A percentile compares a stretch with the other conserved stretches of the same genome.
Evolutionary conservation across 2,797 vertebrate genomes (phyloP).

Genomic region (Tinamus major): DNA sequence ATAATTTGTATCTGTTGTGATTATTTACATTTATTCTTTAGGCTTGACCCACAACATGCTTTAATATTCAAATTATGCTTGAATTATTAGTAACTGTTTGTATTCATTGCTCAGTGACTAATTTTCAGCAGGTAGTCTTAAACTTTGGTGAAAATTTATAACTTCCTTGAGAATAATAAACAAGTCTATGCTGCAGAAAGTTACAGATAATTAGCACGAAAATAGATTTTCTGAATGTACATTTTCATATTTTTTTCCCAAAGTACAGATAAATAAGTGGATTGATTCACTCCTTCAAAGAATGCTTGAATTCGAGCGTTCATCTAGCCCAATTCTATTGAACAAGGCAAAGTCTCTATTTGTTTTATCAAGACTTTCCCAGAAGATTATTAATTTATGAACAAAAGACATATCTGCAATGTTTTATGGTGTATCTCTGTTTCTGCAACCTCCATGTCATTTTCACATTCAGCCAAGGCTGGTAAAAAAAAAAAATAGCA

Average conservation of each 20-base stretch:
- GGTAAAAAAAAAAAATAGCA: not conserved
- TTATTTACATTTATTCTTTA: not conserved
- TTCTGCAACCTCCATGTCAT: not conserved
- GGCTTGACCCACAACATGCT: not conserved
- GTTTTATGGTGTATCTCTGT: not conserved
- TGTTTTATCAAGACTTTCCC: not conserved
- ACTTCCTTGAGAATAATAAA: not conserved
- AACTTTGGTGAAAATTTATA: slow-evolving; percentile 14
- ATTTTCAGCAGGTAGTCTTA: slow-evolving; percentile 23
- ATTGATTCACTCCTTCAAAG: not conserved
- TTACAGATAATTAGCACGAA: slow-evolving; percentile 31
- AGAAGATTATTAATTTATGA: slow-evolving; percentile 1
- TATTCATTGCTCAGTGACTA: not conserved
- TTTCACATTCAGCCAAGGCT: not conserved
- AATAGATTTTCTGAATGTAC: not conserved
- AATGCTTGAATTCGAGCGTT: not conserved
- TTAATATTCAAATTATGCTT: slow-evolving; percentile 40
- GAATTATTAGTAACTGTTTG: slow-evolving; percentile 14
- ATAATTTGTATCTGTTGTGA: not conserved
- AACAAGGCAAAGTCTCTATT: not conserved
- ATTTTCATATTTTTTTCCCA: not conserved
- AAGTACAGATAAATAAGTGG: not conserved
- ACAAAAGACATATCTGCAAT: not conserved
- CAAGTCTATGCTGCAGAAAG: not conserved
- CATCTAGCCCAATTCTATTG: not conserved